These are phyloP conservation scores for Anas platyrhynchos DNA, from an alignment of 2,113 vertebrate genomes.

Conservation along the genomic window DNA sequence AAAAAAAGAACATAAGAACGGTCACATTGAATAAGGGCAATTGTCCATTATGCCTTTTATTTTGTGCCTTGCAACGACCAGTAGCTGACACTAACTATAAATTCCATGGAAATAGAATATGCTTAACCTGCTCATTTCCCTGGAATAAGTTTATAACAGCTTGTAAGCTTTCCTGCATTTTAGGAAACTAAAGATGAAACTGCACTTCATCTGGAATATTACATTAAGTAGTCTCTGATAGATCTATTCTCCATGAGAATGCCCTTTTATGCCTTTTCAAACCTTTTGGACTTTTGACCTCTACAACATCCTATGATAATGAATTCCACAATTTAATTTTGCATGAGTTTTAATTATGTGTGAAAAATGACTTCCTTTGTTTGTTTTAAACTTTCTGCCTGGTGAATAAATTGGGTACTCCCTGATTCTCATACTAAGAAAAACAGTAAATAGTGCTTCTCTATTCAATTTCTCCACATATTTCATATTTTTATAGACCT, in stretches of 20 bases:
- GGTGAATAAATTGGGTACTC: slow-evolving; percentile 28
- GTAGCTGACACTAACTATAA: neutral
- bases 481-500: neutral
- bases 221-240: neutral
- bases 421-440: neutral
- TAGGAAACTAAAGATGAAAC: no score
- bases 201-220: neutral
- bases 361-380: slow-evolving; percentile 42
- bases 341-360: slow-evolving; percentile 18
- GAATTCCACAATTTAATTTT: slow-evolving; percentile 25
- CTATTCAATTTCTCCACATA: neutral
- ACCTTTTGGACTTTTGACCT: slow-evolving; percentile 36
- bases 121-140: neutral
- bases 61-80: neutral
- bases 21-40: neutral
- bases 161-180: neutral
- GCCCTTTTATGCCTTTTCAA: neutral
- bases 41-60: neutral
- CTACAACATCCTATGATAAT: slow-evolving; percentile 1
- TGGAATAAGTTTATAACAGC: neutral
- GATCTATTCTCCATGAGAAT: neutral
- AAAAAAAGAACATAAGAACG: neutral
- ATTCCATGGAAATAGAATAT: neutral
- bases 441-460: neutral
- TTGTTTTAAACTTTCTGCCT: slow-evolving; percentile 38